Conservation (phyloP, 1,140 invertebrate species). For the Eulimnadia texana region DNA sequence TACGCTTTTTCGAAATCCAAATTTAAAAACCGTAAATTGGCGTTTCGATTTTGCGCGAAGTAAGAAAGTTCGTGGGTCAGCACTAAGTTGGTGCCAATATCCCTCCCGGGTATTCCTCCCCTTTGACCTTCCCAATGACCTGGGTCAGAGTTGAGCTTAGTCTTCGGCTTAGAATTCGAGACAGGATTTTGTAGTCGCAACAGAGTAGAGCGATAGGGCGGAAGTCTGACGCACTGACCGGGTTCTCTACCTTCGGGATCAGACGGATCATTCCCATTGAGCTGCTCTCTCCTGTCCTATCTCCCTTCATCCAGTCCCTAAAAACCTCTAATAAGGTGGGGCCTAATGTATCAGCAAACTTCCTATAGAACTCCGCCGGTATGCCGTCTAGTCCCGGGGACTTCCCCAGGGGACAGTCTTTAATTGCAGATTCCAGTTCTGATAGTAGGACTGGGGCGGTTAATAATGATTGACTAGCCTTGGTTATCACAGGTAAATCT, state of each 20-base stretch:
- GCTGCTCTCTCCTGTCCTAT: too few relatives aligned
- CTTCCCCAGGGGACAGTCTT: too few relatives aligned
- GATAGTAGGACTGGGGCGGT: too few relatives aligned
- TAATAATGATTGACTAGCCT: too few relatives aligned
- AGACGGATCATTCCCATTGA: too few relatives aligned
- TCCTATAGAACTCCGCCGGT: too few relatives aligned
- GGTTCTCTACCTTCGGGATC: neutral
- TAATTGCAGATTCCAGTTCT: too few relatives aligned
- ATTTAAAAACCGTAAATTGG: neutral
- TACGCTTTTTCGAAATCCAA: neutral
- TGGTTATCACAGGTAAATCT: too few relatives aligned
- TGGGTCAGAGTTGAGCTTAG: neutral
- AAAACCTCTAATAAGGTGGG: too few relatives aligned
- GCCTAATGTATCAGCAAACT: too few relatives aligned
- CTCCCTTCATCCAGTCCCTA: too few relatives aligned
- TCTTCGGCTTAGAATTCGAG: neutral
- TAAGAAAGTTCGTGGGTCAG: neutral
- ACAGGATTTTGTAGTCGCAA: neutral
- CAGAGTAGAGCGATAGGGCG: neutral
- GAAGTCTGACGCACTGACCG: neutral
- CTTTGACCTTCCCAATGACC: neutral
- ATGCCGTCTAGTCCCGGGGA: too few relatives aligned
- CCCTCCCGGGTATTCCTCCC: neutral
- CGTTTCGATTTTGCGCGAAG: neutral
- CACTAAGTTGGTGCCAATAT: neutral